Conservation (phyloP, 1,140 invertebrate species). For the Drosophila pachea region DNA sequence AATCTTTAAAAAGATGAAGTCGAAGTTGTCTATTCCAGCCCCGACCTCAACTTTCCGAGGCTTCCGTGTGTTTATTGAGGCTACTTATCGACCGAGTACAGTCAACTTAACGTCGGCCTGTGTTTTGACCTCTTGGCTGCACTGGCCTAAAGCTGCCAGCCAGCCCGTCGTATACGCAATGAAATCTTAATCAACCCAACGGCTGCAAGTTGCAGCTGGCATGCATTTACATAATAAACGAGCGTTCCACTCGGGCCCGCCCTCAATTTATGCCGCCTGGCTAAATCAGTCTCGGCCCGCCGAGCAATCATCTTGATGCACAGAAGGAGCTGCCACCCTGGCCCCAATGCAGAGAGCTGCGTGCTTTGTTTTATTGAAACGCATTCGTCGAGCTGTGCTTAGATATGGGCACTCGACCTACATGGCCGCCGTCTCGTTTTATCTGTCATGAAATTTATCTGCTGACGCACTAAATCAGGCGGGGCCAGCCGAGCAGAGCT, state of each 20-base stretch:
- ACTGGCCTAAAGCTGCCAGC: neutral
- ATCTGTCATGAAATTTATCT: constrained; percentile 60
- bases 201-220: neutral
- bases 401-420: too few relatives aligned
- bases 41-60: constrained; percentile 34
- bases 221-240: constrained; percentile 31
- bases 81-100: constrained; percentile 70
- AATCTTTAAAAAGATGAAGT: constrained; percentile 75
- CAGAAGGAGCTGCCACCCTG: neutral
- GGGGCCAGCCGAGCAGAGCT: constrained; percentile 29
- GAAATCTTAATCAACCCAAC: constrained; percentile 15
- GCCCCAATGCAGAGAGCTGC: constrained; percentile 2
- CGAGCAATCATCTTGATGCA: constrained; percentile 22
- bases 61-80: constrained; percentile 75
- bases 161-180: constrained; percentile 24
- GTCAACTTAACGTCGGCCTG: constrained; percentile 55
- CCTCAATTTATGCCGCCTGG: constrained; percentile 1
- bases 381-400: neutral
- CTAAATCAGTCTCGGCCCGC: neutral
- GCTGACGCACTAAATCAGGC: constrained; percentile 57
- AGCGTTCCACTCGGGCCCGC: constrained; percentile 1
- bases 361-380: neutral
- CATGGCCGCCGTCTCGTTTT: constrained; percentile 27
- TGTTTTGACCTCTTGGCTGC: constrained; percentile 3
- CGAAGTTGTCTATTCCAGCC: constrained; percentile 30